Base-by-base conservation (phyloP, 2,888 invertebrate genomes). In the Lordiphosa andalusiaca region DNA sequence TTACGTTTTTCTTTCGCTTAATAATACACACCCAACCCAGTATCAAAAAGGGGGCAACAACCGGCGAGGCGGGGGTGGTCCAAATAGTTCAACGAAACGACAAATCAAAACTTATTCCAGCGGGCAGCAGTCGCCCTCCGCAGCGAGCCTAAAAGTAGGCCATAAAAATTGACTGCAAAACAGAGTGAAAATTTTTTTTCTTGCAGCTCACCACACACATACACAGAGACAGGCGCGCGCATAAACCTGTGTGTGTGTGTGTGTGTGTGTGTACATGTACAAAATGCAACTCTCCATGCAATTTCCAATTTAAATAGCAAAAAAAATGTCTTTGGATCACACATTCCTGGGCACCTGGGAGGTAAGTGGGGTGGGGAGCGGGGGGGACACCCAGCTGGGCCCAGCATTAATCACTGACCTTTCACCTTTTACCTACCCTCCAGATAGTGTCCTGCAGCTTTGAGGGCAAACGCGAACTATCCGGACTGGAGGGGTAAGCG, bases 311-410 rank as follows among this genome's bases (percentile, higher is more conserved):
- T 53, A 38, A 38, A 36, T 33, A 47, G 65, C 63, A 51, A 40
- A 47, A 51, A 40, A 47, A 67, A 85, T 85, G 85, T 62, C 83
- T 10, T 88, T 90, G 74, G 90, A 89, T 66, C 90, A 90, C 76
- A 89, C 90, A 53, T 91, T 91, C 84, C 86, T 90, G 65, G 91
- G 91, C 69, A 91, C 90, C 69, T 92, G 92, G 92, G 91, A 91
- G 90, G 92, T 91, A 42, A 53, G 59, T 50, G 13, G 6, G 16
- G 16, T 16, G 16, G 16, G 16, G n/a, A n/a, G n/a, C n/a, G n/a
- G n/a, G n/a, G n/a, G n/a, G n/a, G n/a, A n/a, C n/a, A n/a, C n/a
- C n/a, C n/a, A n/a, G n/a, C n/a, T 16, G 16, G 16, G 16, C 6
- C 19, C 9, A 12, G 44, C 12, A 21, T 13, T 30, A 37, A 58